These are phyloP conservation scores for Cephalopachus bancanus DNA, from an alignment of 2,797 vertebrate species.

Conservation along the genomic window DNA sequence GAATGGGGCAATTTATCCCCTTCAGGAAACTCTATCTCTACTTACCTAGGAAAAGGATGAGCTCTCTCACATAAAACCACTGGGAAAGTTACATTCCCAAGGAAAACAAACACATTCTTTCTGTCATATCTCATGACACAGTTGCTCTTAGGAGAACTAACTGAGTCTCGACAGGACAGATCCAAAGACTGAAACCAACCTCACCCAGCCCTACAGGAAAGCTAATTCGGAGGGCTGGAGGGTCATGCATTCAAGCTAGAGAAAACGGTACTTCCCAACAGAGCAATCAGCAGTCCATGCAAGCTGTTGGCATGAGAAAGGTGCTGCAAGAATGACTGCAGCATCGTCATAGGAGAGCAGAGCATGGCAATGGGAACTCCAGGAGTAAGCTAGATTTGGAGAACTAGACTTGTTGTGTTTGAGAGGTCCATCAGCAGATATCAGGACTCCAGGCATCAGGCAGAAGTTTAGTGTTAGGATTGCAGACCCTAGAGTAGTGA, in stretches of 20 bases:
- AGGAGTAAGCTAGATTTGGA: not conserved
- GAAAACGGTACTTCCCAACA: not conserved
- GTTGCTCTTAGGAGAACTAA: not conserved
- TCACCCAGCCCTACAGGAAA: not conserved
- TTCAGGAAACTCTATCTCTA: constrained; percentile 62
- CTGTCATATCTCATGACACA: not conserved
- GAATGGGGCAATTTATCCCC: constrained; percentile 52
- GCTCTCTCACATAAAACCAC: not conserved
- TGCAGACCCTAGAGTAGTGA: not conserved
- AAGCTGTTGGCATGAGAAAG: not conserved
- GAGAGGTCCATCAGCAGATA: not conserved
- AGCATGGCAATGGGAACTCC: not conserved
- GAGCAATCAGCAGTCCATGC: not conserved
- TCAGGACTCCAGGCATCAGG: not conserved
- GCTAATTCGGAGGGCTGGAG: not conserved
- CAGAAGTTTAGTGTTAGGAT: not conserved
- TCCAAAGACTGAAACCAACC: not conserved
- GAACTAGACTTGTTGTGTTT: not conserved
- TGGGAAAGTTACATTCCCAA: constrained; percentile 2
- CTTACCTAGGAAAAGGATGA: constrained; percentile 21
- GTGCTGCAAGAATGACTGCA: not conserved
- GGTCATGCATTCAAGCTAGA: not conserved
- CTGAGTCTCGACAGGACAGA: not conserved
- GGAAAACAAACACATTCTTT: constrained; percentile 67
- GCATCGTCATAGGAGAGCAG: not conserved